Evolutionary conservation across 2,113 vertebrate species (phyloP).

Genomic region (Prietella phreatophila): DNA sequence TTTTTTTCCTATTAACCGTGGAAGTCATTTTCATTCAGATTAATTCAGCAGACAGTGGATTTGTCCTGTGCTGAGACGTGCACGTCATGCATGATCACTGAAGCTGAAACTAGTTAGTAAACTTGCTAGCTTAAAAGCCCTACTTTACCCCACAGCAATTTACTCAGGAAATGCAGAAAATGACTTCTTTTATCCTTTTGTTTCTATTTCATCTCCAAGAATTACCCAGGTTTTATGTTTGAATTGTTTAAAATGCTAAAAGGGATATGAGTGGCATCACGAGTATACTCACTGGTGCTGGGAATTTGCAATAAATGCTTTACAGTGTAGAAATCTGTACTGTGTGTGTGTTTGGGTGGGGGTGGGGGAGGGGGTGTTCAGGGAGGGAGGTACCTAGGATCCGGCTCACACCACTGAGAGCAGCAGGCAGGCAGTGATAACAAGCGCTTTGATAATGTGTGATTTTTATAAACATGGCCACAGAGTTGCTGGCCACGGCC

Average conservation of each 20-base stretch:
- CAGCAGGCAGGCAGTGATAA: constrained; percentile 46
- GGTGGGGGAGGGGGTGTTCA: not conserved
- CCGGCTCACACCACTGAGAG: constrained; percentile 29
- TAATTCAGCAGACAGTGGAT: not conserved
- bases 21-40: constrained; percentile 6
- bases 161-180: not conserved
- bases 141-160: not conserved
- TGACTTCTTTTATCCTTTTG: not conserved
- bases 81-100: not conserved
- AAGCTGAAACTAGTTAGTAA: constrained; percentile 11
- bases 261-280: not conserved
- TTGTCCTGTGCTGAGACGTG: not conserved
- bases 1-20: not conserved
- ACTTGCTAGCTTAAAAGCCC: not conserved
- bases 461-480: constrained; percentile 54
- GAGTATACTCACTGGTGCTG: not conserved
- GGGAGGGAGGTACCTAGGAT: constrained; percentile 27
- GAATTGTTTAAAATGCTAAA: not conserved
- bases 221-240: not conserved
- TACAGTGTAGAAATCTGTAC: not conserved
- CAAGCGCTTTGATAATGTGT: constrained; percentile 52
- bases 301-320: not conserved
- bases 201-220: not conserved
- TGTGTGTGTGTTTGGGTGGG: not conserved
- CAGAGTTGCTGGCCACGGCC: constrained; percentile 29